phyloP scores from a whole-genome alignment of 2,888 invertebrate species.

The Drosophila mercatorum region DNA sequence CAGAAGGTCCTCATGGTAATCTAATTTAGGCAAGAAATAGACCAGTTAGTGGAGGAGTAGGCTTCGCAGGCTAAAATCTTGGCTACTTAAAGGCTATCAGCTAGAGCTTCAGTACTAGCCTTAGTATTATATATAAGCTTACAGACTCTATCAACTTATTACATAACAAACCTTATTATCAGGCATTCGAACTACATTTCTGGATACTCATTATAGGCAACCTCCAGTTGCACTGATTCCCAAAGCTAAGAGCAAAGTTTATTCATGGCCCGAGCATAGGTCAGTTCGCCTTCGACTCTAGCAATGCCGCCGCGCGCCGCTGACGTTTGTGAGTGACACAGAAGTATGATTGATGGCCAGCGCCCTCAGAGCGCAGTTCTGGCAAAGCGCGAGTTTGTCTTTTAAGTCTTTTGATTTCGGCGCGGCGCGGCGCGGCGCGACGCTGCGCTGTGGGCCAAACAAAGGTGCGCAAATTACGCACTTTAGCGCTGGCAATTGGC shows the following conservation, averaged over 20 bases:
- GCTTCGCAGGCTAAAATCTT: no score
- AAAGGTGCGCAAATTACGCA: constrained; percentile 52
- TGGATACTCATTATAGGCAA: neutral
- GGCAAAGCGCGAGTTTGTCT: constrained; percentile 47
- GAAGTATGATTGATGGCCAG: constrained; percentile 48
- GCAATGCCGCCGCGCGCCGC: neutral
- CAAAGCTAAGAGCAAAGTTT: constrained; percentile 5
- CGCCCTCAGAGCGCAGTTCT: constrained; percentile 31
- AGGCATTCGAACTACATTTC: neutral
- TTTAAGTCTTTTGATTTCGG: constrained; percentile 61
- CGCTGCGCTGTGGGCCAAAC: constrained; percentile 9
- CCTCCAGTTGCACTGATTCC: neutral
- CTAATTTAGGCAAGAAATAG: no score
- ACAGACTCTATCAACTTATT: no score
- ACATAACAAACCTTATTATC: no score
- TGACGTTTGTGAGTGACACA: constrained; percentile 26
- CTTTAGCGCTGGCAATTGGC: constrained; percentile 59
- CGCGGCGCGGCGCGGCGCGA: no score
- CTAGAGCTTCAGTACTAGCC: no score
- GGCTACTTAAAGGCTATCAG: no score
- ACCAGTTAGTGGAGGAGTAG: no score
- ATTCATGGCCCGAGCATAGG: neutral
- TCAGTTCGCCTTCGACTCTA: neutral
- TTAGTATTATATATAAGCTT: no score
- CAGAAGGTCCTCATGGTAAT: no score